These are phyloP conservation scores for Hipparchia sbordonii DNA, from an alignment of 2,888 invertebrate species.

Conservation along the genomic window DNA sequence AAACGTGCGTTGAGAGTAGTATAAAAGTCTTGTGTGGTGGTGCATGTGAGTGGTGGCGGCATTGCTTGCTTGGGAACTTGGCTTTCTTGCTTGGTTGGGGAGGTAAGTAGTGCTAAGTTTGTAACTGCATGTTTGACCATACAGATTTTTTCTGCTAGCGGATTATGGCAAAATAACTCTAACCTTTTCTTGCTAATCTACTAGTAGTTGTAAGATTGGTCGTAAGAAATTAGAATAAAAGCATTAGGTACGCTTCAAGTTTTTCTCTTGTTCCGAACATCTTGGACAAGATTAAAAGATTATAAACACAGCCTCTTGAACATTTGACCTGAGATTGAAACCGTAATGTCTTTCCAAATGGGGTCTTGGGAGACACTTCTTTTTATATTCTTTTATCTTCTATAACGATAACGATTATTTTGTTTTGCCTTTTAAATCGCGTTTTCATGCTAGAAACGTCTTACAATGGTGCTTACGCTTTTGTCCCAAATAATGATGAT, in stretches of 20 bases:
- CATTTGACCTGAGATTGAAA: constrained; percentile 38
- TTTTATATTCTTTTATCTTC: constrained; percentile 27
- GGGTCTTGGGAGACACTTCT: constrained; percentile 26
- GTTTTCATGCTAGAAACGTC: neutral
- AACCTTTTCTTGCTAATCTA: neutral
- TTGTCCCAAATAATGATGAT: neutral
- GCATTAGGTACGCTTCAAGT: neutral
- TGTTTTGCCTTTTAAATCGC: constrained; percentile 14
- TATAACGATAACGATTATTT: constrained; percentile 18
- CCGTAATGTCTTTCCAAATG: constrained; percentile 32
- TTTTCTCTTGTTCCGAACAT: constrained; percentile 11
- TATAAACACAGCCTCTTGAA: constrained; percentile 34
- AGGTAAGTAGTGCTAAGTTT: too few species aligned
- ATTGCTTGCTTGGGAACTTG: too few species aligned
- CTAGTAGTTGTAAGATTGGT: neutral
- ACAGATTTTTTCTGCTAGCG: too few species aligned
- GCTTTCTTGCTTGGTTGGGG: too few species aligned
- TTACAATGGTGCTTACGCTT: neutral
- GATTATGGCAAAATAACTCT: too few species aligned
- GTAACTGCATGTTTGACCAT: too few species aligned
- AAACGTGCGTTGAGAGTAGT: too few species aligned
- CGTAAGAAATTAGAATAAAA: neutral
- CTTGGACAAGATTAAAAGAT: constrained; percentile 35
- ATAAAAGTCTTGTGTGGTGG: too few species aligned
- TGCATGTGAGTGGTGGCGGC: too few species aligned